phyloP scores from a whole-genome alignment of 2,797 vertebrate genomes.

The Poecilia picta region DNA sequence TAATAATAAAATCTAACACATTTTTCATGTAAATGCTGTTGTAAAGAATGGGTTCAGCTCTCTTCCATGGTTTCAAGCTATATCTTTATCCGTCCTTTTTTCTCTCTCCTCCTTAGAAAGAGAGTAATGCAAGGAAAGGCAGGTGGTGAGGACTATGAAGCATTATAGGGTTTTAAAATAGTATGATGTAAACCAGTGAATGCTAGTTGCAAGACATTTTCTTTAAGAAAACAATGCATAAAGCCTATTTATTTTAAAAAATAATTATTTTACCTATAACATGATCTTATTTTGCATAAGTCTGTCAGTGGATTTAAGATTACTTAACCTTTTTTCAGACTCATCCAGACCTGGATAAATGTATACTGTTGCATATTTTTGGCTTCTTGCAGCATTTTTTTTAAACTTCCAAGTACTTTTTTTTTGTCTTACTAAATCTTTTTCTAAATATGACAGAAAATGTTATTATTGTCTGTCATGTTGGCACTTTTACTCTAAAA shows the following conservation, averaged over 20 bases:
- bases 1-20: background rate
- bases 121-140: constrained; percentile 30
- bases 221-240: background rate
- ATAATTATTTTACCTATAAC: background rate
- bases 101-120: constrained; percentile 45
- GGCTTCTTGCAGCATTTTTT: background rate
- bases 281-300: background rate
- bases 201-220: constrained; percentile 22
- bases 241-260: background rate
- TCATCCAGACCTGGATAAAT: background rate
- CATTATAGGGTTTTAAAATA: constrained; percentile 74
- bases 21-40: background rate
- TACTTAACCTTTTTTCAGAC: background rate
- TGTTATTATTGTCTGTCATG: background rate
- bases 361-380: background rate
- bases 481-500: constrained; percentile 5
- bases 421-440: constrained; percentile 10
- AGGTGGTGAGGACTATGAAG: constrained; percentile 65
- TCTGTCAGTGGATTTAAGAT: constrained; percentile 21
- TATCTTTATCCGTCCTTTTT: constrained; percentile 28
- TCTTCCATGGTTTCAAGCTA: constrained; percentile 35
- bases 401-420: no score
- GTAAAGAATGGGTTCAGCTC: constrained; percentile 5
- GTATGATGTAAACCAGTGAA: constrained; percentile 42
- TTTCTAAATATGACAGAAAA: constrained; percentile 46